These are phyloP conservation scores for Passer montanus DNA, from an alignment of 2,113 vertebrate species.

Conservation along the genomic window DNA sequence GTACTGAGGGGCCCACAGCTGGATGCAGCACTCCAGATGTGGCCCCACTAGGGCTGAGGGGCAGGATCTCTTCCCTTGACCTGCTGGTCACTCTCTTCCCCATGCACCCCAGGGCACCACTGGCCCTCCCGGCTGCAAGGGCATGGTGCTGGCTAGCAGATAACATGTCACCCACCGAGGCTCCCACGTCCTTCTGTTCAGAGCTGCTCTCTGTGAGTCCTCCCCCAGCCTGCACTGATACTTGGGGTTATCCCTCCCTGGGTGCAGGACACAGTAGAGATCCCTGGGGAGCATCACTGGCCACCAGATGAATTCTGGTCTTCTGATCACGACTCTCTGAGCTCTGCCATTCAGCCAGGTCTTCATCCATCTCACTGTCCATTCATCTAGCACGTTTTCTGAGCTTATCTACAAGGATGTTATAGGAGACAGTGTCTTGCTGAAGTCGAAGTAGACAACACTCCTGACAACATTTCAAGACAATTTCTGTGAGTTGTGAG, in stretches of 20 bases:
- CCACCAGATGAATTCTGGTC: background rate
- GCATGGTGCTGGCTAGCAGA: background rate
- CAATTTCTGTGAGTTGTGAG: background rate
- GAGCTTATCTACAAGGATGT: background rate
- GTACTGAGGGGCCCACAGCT: background rate
- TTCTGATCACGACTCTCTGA: background rate
- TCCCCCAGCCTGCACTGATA: background rate
- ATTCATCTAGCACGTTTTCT: background rate
- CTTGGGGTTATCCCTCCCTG: background rate
- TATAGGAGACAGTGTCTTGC: background rate
- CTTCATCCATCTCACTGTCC: background rate
- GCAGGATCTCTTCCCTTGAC: background rate
- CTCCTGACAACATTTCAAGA: background rate
- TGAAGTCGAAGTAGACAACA: fast-evolving
- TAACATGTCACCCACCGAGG: background rate
- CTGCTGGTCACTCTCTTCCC: background rate
- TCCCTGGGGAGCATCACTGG: fast-evolving
- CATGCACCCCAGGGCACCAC: fast-evolving
- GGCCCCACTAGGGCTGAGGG: fast-evolving
- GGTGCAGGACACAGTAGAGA: background rate
- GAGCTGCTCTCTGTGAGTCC: background rate
- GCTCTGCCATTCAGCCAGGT: background rate
- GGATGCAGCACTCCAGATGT: background rate
- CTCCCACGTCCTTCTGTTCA: background rate
- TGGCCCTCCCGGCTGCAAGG: background rate